These are phyloP conservation scores for Drosophila ochracea DNA, from an alignment of 2,888 invertebrate genomes.

Conservation along the genomic window DNA sequence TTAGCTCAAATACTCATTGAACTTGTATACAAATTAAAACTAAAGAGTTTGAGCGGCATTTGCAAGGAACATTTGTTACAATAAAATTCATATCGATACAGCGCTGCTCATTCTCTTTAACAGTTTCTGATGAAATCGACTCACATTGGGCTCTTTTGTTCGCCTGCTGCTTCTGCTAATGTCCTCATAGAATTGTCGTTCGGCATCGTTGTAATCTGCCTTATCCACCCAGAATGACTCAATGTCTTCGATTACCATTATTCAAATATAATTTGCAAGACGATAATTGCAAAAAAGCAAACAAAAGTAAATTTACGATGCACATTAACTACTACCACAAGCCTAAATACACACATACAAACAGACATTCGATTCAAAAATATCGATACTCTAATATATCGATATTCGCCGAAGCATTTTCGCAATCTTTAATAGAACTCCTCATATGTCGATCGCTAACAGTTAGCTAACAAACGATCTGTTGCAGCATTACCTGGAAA, in stretches of 20 bases:
- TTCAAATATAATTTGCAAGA: slow-evolving; percentile 8
- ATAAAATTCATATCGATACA: neutral
- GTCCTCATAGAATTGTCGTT: slow-evolving; percentile 46
- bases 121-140: slow-evolving; percentile 23
- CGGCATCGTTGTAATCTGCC: slow-evolving; percentile 43
- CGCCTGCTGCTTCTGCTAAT: neutral
- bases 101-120: neutral
- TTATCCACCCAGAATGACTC: slow-evolving; percentile 58
- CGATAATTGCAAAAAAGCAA: slow-evolving; percentile 11
- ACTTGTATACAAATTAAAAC: neutral
- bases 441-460: neutral
- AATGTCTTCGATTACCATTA: slow-evolving; percentile 47
- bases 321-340: slow-evolving; percentile 14
- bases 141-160: slow-evolving; percentile 22
- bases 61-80: neutral
- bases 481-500: no score
- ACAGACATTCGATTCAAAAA: neutral
- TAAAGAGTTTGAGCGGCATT: slow-evolving; percentile 4
- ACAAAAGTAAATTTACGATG: neutral
- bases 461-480: no score
- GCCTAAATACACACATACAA: slow-evolving; percentile 10
- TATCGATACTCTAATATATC: slow-evolving; percentile 5
- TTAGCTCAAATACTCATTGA: neutral
- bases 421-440: neutral
- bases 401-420: neutral